Conservation (phyloP, 2,797 vertebrate genomes). For the Sciurus carolinensis region DNA sequence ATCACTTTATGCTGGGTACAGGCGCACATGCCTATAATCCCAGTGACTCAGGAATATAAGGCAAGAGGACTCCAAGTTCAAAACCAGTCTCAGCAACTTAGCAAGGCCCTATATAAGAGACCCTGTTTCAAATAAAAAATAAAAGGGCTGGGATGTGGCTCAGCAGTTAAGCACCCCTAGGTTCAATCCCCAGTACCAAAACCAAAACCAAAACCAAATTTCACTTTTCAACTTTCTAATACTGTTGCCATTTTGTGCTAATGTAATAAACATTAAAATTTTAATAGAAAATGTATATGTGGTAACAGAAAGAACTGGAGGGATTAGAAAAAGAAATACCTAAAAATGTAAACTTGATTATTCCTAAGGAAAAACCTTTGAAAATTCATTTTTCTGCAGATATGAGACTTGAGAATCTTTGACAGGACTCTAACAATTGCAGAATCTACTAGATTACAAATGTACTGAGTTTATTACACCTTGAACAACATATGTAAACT, state of each 20-base stretch:
- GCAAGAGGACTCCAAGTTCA: too few species aligned
- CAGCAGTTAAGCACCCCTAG: too few species aligned
- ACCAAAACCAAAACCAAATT: background rate
- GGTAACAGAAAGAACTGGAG: slow-evolving; percentile 21
- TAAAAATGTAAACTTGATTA: slow-evolving; percentile 24
- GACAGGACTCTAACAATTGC: slow-evolving; percentile 24
- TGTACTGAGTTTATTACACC: background rate
- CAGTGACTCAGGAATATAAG: too few species aligned
- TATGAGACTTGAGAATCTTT: slow-evolving; percentile 4
- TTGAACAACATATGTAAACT: slow-evolving; percentile 28
- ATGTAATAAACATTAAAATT: slow-evolving; percentile 29
- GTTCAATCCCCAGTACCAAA: too few species aligned
- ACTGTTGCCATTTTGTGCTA: background rate
- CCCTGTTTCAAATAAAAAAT: too few species aligned
- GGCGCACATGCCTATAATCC: too few species aligned
- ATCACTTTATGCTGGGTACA: background rate
- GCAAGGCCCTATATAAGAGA: too few species aligned
- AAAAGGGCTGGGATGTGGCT: too few species aligned
- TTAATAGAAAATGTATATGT: background rate
- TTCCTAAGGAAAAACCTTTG: slow-evolving; percentile 30
- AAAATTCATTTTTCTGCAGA: slow-evolving; percentile 8
- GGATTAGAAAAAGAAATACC: slow-evolving; percentile 6
- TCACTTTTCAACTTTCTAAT: slow-evolving; percentile 32
- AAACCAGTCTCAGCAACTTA: too few species aligned
- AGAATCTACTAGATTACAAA: slow-evolving; percentile 21